phyloP scores from a whole-genome alignment of 2,797 vertebrate genomes.

The Pogonophryne albipinna region DNA sequence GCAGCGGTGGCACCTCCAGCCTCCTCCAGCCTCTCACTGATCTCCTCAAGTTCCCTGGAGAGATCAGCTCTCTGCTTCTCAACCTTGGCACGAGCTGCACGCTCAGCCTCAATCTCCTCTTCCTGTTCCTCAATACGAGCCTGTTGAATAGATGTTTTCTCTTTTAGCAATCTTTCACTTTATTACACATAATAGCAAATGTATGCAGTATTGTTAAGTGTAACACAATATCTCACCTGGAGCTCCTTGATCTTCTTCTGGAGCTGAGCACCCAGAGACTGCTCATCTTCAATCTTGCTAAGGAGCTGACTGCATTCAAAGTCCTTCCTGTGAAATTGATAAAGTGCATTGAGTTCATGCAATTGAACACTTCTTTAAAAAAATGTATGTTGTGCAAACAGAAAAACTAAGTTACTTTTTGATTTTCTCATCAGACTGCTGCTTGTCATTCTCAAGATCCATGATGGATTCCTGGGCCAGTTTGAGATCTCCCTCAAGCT shows the following conservation, averaged over 20 bases:
- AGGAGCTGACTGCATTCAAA: slow-evolving; percentile 89
- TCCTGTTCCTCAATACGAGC: slow-evolving; percentile 90
- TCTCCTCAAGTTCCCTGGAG: slow-evolving; percentile 90
- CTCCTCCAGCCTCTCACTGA: slow-evolving; percentile 90
- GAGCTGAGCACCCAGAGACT: slow-evolving; percentile 82
- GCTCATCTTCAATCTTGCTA: slow-evolving; percentile 64
- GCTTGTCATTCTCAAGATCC: slow-evolving; percentile 90
- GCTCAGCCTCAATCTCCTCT: slow-evolving; percentile 91
- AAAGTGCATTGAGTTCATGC: neutral
- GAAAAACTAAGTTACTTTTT: slow-evolving; percentile 7
- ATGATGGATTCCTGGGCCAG: slow-evolving; percentile 87
- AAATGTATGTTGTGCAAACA: neutral
- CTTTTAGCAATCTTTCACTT: neutral
- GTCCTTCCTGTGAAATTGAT: slow-evolving; percentile 83
- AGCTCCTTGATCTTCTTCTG: slow-evolving; percentile 92
- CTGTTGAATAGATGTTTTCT: slow-evolving; percentile 63
- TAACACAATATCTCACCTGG: slow-evolving; percentile 7
- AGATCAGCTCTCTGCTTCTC: slow-evolving; percentile 89
- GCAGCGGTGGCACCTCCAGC: slow-evolving; percentile 87
- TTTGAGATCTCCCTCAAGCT: slow-evolving; percentile 91
- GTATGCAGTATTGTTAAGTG: neutral
- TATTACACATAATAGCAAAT: neutral
- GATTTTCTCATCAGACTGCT: slow-evolving; percentile 16
- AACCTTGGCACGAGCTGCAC: slow-evolving; percentile 80
- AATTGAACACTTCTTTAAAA: neutral